Conservation (phyloP, 2,797 vertebrate species). For the Acipenser transmontanus region DNA sequence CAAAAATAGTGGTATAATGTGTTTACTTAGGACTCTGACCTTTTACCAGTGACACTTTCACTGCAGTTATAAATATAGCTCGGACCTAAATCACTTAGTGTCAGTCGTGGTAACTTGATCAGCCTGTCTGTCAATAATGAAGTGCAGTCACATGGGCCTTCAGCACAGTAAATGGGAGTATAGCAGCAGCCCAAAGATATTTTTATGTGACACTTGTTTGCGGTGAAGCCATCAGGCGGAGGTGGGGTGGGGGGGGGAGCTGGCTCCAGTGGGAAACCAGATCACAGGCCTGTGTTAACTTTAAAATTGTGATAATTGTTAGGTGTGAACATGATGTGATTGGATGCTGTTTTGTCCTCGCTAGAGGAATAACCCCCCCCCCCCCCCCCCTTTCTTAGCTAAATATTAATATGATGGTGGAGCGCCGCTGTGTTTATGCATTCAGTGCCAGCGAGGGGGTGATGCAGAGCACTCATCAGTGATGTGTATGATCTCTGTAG, state of each 20-base stretch:
- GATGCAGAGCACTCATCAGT: too few species aligned
- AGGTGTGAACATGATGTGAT: constrained; percentile 62
- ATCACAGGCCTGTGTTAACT: constrained; percentile 55
- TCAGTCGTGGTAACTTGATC: constrained; percentile 61
- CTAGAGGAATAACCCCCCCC: constrained; percentile 27
- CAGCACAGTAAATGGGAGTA: constrained; percentile 33
- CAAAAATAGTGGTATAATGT: constrained; percentile 39
- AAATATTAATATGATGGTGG: too few species aligned
- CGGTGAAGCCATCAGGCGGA: constrained; percentile 31
- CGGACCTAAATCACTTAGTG: constrained; percentile 50
- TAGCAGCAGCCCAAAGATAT: constrained; percentile 36
- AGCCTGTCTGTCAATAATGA: constrained; percentile 48
- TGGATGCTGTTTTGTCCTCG: constrained; percentile 39
- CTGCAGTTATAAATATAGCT: constrained; percentile 67
- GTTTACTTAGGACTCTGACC: constrained; percentile 61
- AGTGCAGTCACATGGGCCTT: constrained; percentile 47
- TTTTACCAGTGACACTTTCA: constrained; percentile 60
- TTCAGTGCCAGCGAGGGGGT: too few species aligned
- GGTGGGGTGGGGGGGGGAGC: not conserved
- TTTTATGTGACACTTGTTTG: constrained; percentile 57
- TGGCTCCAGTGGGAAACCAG: constrained; percentile 48
- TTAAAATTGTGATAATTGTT: constrained; percentile 59
- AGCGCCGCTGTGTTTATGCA: too few species aligned
- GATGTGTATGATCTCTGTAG: too few species aligned
- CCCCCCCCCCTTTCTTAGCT: too few species aligned